Conservation (phyloP, 2,797 vertebrate genomes). For the Scomberomorus guttatus region DNA sequence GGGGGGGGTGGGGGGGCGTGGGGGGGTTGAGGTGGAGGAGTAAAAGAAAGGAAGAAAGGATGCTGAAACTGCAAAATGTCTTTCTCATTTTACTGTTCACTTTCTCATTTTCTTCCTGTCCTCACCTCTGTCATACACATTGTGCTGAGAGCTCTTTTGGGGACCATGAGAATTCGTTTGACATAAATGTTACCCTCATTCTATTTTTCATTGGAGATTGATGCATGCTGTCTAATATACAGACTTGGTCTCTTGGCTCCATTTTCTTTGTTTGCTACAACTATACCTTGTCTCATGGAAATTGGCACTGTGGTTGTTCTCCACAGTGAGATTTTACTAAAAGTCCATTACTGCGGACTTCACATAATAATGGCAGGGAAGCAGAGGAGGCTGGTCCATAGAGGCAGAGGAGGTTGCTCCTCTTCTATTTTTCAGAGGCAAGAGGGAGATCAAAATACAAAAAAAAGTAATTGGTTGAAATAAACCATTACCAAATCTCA, state of each 20-base stretch:
- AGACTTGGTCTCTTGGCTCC: conserved; percentile 8
- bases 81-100: conserved; percentile 6
- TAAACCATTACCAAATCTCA: too few relatives aligned
- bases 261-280: conserved; percentile 12
- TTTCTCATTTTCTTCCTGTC: neutral
- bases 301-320: neutral
- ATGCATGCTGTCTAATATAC: neutral
- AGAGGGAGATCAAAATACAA: too few relatives aligned
- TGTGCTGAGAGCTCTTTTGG: conserved; percentile 24
- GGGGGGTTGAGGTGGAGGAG: neutral
- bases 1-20: neutral
- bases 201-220: conserved; percentile 29
- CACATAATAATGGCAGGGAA: neutral
- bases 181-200: conserved; percentile 32
- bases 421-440: too few relatives aligned
- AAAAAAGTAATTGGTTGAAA: too few relatives aligned
- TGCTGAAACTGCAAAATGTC: neutral
- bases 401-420: too few relatives aligned
- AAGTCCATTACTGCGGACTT: neutral
- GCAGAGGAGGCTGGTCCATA: too few relatives aligned
- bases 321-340: neutral
- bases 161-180: conserved; percentile 30
- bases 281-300: conserved; percentile 1
- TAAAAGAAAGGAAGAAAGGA: neutral
- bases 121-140: conserved; percentile 1